Conservation (phyloP, 2,797 vertebrate genomes). For the Tragelaphus eurycerus region DNA sequence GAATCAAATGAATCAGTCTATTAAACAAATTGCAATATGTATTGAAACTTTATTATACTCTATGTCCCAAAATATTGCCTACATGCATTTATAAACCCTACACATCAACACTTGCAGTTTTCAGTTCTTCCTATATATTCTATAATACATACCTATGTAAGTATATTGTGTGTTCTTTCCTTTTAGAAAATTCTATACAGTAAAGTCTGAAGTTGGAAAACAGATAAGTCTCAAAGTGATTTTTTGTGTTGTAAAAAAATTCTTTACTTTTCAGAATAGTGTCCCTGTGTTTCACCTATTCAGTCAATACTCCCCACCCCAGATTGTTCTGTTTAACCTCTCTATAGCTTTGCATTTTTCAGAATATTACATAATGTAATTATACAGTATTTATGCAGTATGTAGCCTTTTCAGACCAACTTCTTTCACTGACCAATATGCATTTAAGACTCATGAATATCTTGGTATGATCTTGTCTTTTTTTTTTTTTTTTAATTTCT, state of each 20-base stretch:
- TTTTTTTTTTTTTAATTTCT: background rate
- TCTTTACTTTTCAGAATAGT: background rate
- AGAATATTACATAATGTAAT: background rate
- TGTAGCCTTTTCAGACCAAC: background rate
- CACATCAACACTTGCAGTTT: background rate
- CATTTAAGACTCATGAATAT: background rate
- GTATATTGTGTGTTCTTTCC: background rate
- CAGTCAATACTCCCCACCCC: background rate
- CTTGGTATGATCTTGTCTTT: background rate
- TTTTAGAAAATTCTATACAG: constrained; percentile 13
- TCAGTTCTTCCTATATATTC: background rate
- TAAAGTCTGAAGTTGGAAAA: constrained; percentile 12
- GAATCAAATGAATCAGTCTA: background rate
- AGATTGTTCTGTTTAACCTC: background rate
- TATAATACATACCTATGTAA: background rate
- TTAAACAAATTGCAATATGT: background rate
- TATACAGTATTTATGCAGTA: background rate
- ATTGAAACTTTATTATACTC: background rate
- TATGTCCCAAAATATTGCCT: background rate
- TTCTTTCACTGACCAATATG: background rate
- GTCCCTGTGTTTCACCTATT: background rate
- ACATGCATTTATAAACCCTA: background rate
- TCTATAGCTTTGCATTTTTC: background rate
- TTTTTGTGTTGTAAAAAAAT: background rate
- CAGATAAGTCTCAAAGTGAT: background rate